These are phyloP conservation scores for Pseudochaenichthys georgianus DNA, from an alignment of 2,797 vertebrate genomes.

Conservation along the genomic window DNA sequence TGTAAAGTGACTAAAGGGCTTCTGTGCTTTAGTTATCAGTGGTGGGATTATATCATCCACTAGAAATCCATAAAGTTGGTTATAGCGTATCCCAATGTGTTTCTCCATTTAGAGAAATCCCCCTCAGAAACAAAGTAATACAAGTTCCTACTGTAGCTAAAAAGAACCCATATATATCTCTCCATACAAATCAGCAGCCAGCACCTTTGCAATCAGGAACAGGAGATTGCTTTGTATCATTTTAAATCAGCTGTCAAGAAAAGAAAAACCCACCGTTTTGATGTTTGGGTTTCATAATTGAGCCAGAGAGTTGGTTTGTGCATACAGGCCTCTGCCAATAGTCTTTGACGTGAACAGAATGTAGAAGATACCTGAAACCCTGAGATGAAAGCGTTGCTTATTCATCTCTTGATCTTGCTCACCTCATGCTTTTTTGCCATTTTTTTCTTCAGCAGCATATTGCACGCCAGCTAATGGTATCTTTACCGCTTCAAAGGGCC, in stretches of 20 bases:
- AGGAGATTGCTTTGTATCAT: slow-evolving; percentile 57
- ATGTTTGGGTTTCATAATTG: slow-evolving; percentile 64
- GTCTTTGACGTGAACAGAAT: slow-evolving; percentile 55
- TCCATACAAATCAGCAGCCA: slow-evolving; percentile 41
- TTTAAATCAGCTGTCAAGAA: slow-evolving; percentile 46
- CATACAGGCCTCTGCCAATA: slow-evolving; percentile 43
- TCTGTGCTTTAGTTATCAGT: slow-evolving; percentile 36
- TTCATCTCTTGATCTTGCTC: slow-evolving; percentile 55
- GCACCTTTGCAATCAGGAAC: slow-evolving; percentile 44
- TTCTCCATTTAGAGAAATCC: slow-evolving; percentile 32
- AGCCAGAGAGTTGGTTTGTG: slow-evolving; percentile 40
- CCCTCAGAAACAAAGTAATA: slow-evolving; percentile 26
- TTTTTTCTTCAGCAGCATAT: slow-evolving; percentile 43
- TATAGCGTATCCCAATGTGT: slow-evolving; percentile 12
- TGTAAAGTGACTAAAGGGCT: slow-evolving; percentile 45
- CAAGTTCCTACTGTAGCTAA: slow-evolving; percentile 13
- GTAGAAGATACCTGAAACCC: slow-evolving; percentile 29
- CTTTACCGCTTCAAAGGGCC: slow-evolving; percentile 68
- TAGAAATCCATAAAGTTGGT: slow-evolving; percentile 18
- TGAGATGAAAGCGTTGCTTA: slow-evolving; percentile 60
- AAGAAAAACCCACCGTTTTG: slow-evolving; percentile 39
- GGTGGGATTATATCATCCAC: slow-evolving; percentile 28
- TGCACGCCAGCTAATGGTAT: slow-evolving; percentile 60
- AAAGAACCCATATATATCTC: slow-evolving; percentile 41
- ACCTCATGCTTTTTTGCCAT: slow-evolving; percentile 51